phyloP scores from a whole-genome alignment of 2,888 invertebrate species.

The Fragum fragum region DNA sequence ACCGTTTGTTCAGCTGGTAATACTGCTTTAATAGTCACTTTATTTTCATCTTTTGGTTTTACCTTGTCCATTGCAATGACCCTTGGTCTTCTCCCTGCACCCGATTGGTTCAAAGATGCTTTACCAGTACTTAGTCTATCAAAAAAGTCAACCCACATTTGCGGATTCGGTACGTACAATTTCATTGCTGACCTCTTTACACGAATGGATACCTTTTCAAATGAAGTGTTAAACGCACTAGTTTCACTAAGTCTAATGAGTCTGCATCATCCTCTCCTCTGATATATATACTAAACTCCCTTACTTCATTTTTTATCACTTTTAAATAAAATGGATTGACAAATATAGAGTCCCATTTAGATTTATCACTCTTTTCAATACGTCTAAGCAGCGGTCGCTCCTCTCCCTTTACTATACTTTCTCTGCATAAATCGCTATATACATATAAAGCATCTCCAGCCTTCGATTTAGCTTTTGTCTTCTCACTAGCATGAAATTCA shows the following conservation, averaged over 20 bases:
- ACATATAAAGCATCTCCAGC: conserved; percentile 28
- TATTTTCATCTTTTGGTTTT: conserved; percentile 13
- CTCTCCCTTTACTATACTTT: conserved; percentile 34
- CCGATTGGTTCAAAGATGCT: conserved; percentile 25
- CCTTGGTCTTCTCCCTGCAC: conserved; percentile 30
- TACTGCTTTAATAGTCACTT: conserved; percentile 18
- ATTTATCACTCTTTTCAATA: conserved; percentile 27
- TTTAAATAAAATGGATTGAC: conserved; percentile 37
- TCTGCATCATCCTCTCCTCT: conserved; percentile 19
- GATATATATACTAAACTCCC: conserved; percentile 53
- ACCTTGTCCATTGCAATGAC: conserved; percentile 33
- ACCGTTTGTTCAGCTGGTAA: conserved; percentile 12
- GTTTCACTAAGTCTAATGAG: conserved; percentile 20
- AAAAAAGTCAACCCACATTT: conserved; percentile 55
- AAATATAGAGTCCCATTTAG: conserved; percentile 38
- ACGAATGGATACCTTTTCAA: conserved; percentile 32
- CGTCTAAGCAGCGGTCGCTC: conserved; percentile 44
- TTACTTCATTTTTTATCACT: conserved; percentile 38
- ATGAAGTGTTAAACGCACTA: conserved; percentile 41
- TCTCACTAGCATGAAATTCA: conserved; percentile 39
- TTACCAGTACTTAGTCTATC: conserved; percentile 30
- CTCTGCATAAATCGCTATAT: conserved; percentile 31
- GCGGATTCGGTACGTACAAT: conserved; percentile 61
- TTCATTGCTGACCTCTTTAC: conserved; percentile 16
- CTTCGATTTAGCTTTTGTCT: conserved; percentile 16